Conservation (phyloP, 1,140 invertebrate genomes). For the Mya arenaria region DNA sequence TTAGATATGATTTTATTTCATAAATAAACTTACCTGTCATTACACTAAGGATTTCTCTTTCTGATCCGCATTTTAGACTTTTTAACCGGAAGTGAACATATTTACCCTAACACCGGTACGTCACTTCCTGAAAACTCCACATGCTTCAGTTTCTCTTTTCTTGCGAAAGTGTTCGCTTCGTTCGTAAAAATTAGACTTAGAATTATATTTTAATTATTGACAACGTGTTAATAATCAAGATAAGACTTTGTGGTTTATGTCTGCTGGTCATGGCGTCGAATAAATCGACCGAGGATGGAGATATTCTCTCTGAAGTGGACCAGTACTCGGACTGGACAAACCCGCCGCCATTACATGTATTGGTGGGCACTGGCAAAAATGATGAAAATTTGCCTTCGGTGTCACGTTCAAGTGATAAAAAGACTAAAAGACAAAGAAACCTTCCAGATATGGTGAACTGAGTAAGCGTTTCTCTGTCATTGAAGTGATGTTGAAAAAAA, state of each 20-base stretch:
- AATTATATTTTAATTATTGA: background rate
- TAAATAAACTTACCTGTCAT: conserved; percentile 11
- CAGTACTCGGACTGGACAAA: background rate
- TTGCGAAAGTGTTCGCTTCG: conserved; percentile 11
- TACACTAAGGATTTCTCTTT: background rate
- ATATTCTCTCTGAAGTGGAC: background rate
- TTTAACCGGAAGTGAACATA: conserved; percentile 2
- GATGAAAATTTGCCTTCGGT: background rate
- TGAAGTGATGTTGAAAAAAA: background rate
- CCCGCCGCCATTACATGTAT: background rate
- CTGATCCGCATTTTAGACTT: conserved; percentile 3
- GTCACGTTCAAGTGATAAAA: background rate
- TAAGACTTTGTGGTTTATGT: background rate
- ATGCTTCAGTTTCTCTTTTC: conserved; percentile 18
- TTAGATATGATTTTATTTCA: conserved; percentile 26
- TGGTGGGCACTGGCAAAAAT: background rate
- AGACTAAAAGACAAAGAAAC: background rate
- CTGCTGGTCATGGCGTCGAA: background rate
- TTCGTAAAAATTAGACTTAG: background rate
- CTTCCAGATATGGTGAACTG: background rate
- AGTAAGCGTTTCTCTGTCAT: background rate
- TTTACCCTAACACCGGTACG: background rate
- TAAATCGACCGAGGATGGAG: background rate
- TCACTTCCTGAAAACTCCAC: background rate
- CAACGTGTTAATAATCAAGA: background rate